A percentile compares a stretch with the other conserved stretches of the same genome.
Evolutionary conservation across 2,113 vertebrate genomes (phyloP).

Genomic region (Bos javanicus): DNA sequence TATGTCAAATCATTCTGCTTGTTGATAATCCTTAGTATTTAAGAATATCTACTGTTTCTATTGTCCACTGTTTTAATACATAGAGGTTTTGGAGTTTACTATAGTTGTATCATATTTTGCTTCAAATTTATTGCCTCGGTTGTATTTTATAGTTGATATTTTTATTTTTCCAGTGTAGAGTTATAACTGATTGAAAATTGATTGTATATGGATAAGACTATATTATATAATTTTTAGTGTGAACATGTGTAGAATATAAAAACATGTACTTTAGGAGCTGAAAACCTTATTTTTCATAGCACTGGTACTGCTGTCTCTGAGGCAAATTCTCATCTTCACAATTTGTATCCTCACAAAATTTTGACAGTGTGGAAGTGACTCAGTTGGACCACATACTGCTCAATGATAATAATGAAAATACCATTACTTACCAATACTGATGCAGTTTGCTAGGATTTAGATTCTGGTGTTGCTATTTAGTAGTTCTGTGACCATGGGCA

Average conservation of each 20-base stretch:
- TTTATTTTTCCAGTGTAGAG: background rate
- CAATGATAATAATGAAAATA: background rate
- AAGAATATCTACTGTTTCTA: background rate
- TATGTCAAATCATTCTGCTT: background rate
- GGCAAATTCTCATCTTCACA: background rate
- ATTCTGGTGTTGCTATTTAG: background rate
- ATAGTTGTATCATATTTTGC: background rate
- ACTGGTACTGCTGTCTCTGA: background rate
- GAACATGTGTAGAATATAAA: background rate
- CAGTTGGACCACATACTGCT: background rate
- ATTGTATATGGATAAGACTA: background rate
- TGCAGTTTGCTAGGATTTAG: background rate
- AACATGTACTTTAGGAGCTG: background rate
- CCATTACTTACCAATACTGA: background rate
- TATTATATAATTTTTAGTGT: background rate
- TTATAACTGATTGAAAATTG: conserved; percentile 11
- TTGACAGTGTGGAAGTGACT: background rate
- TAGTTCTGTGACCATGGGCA: background rate
- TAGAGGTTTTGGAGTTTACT: background rate
- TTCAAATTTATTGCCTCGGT: background rate
- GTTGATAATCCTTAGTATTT: background rate
- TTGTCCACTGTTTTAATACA: background rate
- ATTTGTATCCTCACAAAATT: background rate
- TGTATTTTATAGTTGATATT: conserved; percentile 5
- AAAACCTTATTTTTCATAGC: background rate